phyloP scores from a whole-genome alignment of 2,797 vertebrate genomes.

The Arctocebus calabarensis region DNA sequence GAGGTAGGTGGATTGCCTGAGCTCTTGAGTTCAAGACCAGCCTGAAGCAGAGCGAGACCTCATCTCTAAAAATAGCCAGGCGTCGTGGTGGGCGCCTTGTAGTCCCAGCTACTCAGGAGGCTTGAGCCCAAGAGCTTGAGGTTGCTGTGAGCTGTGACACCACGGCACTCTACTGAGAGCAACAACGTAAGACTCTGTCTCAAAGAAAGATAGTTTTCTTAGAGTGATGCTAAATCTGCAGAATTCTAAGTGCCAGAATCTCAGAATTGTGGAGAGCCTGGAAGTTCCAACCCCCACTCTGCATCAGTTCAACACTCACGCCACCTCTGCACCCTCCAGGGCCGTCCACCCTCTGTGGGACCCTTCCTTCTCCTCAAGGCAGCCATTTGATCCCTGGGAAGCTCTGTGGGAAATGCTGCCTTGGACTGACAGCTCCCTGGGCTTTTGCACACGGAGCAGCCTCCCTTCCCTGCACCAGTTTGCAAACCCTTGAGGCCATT shows the following conservation, averaged over 20 bases:
- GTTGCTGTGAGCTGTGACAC: too few species aligned
- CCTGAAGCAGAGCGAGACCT: too few species aligned
- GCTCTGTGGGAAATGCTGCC: background rate
- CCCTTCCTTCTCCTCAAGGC: background rate
- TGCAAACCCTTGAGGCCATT: too few species aligned
- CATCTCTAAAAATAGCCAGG: too few species aligned
- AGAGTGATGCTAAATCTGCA: background rate
- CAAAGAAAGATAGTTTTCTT: background rate
- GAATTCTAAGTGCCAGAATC: background rate
- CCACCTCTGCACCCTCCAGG: background rate
- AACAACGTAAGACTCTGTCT: too few species aligned
- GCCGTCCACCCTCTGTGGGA: background rate
- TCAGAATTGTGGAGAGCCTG: background rate
- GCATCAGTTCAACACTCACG: background rate
- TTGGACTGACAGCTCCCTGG: background rate
- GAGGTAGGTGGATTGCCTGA: too few species aligned
- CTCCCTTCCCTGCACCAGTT: background rate
- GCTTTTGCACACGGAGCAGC: background rate
- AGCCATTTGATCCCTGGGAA: background rate
- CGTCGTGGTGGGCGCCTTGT: too few species aligned
- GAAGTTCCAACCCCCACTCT: rapidly evolving
- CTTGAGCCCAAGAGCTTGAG: too few species aligned
- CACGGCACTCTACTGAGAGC: too few species aligned
- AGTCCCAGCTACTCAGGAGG: too few species aligned
- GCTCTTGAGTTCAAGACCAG: too few species aligned